These are phyloP conservation scores for Ambastaia sidthimunki DNA, from an alignment of 2,797 vertebrate species.

Conservation along the genomic window DNA sequence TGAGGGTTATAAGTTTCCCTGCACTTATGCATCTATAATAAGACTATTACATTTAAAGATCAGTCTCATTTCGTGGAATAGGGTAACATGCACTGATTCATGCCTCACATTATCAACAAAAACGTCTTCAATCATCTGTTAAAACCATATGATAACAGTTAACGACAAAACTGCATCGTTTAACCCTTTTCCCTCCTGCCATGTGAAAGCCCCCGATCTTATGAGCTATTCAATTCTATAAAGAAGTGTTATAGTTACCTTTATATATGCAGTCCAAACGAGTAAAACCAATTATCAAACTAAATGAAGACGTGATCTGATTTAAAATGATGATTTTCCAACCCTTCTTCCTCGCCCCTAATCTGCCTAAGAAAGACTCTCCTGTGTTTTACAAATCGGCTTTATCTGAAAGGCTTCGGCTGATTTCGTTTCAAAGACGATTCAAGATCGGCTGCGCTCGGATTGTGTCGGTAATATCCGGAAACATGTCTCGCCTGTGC, in stretches of 20 bases:
- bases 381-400: constrained; percentile 50
- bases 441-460: constrained; percentile 62
- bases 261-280: constrained; percentile 47
- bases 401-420: constrained; percentile 62
- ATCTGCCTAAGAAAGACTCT: constrained; percentile 53
- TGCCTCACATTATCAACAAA: background rate
- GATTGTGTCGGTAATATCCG: constrained; percentile 8
- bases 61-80: background rate
- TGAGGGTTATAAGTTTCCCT: background rate
- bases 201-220: constrained; percentile 4
- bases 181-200: constrained; percentile 56
- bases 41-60: background rate
- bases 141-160: background rate
- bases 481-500: background rate
- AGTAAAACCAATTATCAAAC: constrained; percentile 53
- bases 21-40: background rate
- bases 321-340: constrained; percentile 16
- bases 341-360: constrained; percentile 57
- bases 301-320: constrained; percentile 16
- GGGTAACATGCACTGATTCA: background rate
- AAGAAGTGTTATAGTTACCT: constrained; percentile 60
- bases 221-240: constrained; percentile 21
- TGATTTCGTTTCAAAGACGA: constrained; percentile 60
- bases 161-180: constrained; percentile 64
- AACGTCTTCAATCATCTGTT: constrained; percentile 52